Evolutionary conservation across 2,113 vertebrate genomes (phyloP).

Genomic region (Genyomyrus donnyi): DNA sequence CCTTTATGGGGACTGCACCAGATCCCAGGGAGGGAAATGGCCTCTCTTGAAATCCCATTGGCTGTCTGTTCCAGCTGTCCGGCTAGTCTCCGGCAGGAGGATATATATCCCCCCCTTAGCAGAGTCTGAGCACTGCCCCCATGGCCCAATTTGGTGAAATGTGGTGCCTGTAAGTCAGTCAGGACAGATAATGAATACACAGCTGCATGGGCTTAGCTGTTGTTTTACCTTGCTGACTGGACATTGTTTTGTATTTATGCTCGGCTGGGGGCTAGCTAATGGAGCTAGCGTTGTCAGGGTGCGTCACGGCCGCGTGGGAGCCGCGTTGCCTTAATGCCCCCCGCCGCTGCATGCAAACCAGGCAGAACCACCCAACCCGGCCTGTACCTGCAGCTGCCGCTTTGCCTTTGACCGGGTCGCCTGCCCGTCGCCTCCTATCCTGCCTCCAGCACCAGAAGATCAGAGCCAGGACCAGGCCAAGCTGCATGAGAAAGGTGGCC

Average conservation of each 20-base stretch:
- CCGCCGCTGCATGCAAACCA: neutral
- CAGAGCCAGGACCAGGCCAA: neutral
- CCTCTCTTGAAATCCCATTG: neutral
- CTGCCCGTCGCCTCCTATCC: neutral
- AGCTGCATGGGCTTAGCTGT: neutral
- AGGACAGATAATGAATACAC: neutral
- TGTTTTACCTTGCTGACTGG: neutral
- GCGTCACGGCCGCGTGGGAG: too few species aligned
- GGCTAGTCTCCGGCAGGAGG: neutral
- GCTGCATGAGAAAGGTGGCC: slow-evolving; percentile 4
- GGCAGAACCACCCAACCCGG: neutral
- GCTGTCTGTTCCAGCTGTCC: neutral
- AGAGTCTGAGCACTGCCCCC: neutral
- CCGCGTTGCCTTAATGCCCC: neutral
- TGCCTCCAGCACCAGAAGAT: neutral
- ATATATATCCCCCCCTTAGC: neutral
- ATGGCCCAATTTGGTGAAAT: neutral
- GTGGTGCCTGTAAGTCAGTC: neutral
- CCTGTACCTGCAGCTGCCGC: neutral
- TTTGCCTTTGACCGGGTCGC: neutral
- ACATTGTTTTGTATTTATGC: neutral
- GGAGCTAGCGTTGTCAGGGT: neutral
- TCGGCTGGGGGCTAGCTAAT: neutral
- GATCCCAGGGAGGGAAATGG: slow-evolving; percentile 11
- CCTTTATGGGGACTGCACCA: neutral